Evolutionary conservation across 2,888 invertebrate genomes (phyloP), one percentile per base, ranked within the genome.

Genomic region (Eupithecia exiguata): DNA sequence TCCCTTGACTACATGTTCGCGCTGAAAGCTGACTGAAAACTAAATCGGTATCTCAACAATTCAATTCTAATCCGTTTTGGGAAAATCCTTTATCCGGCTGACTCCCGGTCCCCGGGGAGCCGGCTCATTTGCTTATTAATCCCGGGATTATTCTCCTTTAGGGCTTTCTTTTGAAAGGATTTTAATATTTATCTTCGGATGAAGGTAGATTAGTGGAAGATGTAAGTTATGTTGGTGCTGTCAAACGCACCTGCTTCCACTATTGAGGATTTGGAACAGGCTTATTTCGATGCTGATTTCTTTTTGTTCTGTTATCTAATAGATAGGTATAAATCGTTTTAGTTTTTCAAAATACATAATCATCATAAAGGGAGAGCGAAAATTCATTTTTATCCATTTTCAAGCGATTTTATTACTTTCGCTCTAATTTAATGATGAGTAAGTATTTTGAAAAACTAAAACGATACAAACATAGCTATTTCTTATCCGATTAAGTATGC

Each of bases 121-220:
- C 58, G 46, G 58, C 58, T 25, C 58, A 25, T 58, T 58, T 58
- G 58, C 58, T 58, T 58, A 58, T 58, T 58, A 58, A 58, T 58
- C n/a, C 21, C 67, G 38, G 38, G 38, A 21, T 10, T 38, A 38
- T 38, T 25, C 25, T n/a, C 53, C 25, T 58, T 25, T 58, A 58
- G 58, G 58, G 21, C 25, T 25, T 58, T 58, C 58, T 58, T 58
- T 58, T 58, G 58, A 58, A 14, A 58, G 12, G 58, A 25, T 58
- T 58, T 58, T 14, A 58, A 58, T 58, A 58, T 58, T 58, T 25
- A 21, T 58, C 58, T 58, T 58, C 12, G 10, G 25, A 25, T 25
- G 58, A 58, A 21, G 25, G 21, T 58, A 58, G 21, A 58, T 58
- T 58, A 14, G 25, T 5, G 58, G 58, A 58, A 25, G 58, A 58